Evolutionary conservation across 2,797 vertebrate genomes (phyloP).

Genomic region (Simalia tracyae): DNA sequence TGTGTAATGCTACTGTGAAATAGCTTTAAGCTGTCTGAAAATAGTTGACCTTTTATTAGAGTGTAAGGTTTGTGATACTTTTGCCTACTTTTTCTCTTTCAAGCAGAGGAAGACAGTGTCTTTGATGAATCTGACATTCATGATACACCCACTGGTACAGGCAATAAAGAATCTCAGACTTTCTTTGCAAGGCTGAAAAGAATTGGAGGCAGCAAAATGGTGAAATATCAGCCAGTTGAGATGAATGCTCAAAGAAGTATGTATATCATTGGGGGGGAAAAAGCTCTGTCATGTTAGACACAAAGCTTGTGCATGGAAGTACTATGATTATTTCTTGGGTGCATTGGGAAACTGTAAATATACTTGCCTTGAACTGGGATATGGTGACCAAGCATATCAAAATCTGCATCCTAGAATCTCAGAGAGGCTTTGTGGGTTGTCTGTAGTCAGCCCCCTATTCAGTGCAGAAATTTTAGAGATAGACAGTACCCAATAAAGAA

Average conservation of each 20-base stretch:
- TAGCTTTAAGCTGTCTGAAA: constrained; percentile 56
- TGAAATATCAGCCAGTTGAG: constrained; percentile 98
- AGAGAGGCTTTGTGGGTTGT: background rate
- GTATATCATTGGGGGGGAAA: constrained; percentile 52
- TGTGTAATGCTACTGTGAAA: constrained; percentile 48
- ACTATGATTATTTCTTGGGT: background rate
- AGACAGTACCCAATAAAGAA: background rate
- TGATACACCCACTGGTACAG: constrained; percentile 95
- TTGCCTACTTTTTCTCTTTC: constrained; percentile 70
- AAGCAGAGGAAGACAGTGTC: constrained; percentile 97
- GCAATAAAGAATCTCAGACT: constrained; percentile 97
- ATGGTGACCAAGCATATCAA: background rate
- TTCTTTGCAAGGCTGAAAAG: constrained; percentile 98
- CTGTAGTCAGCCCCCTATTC: background rate
- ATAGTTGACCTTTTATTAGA: constrained; percentile 63
- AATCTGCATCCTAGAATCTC: background rate
- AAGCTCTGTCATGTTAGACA: constrained; percentile 60
- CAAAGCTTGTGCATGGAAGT: background rate
- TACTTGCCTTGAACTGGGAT: background rate
- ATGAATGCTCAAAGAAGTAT: constrained; percentile 98
- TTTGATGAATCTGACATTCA: constrained; percentile 99
- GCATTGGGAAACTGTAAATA: background rate
- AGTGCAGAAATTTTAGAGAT: background rate
- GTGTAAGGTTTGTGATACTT: background rate
- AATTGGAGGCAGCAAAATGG: constrained; percentile 97